Evolutionary conservation across 1,140 invertebrate species (phyloP).

Genomic region (Globodera rostochiensis): DNA sequence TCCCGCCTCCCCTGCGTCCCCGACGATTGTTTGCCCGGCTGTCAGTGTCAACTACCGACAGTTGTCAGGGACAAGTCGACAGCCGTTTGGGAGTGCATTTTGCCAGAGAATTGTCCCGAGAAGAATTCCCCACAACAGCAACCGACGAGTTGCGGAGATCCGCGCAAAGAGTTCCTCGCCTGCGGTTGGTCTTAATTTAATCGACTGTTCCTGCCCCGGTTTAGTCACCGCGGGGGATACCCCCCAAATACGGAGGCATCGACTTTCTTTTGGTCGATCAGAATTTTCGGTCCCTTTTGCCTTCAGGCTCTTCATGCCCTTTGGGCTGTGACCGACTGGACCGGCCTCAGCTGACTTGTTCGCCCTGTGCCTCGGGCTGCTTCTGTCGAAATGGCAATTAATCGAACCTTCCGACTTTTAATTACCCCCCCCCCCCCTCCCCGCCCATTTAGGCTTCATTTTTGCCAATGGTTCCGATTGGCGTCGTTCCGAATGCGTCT

Average conservation of each 20-base stretch:
- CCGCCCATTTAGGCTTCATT: slow-evolving; percentile 28
- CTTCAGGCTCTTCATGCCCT: slow-evolving; percentile 37
- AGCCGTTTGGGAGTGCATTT: slow-evolving; percentile 23
- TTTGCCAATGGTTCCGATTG: slow-evolving; percentile 40
- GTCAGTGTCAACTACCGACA: slow-evolving; percentile 23
- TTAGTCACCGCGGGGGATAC: not conserved
- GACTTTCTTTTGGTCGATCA: no score
- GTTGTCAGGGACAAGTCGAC: slow-evolving; percentile 27
- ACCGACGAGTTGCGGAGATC: slow-evolving; percentile 19
- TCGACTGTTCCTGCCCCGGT: not conserved
- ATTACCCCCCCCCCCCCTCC: no score
- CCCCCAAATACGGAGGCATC: no score
- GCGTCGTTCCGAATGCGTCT: slow-evolving; percentile 28
- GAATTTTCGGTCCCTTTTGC: not conserved
- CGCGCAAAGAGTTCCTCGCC: slow-evolving; percentile 23
- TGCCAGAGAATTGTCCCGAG: slow-evolving; percentile 38
- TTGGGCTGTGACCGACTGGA: slow-evolving; percentile 37
- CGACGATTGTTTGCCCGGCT: slow-evolving; percentile 33
- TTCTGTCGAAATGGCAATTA: slow-evolving; percentile 41
- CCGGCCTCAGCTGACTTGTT: slow-evolving; percentile 16
- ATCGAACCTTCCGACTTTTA: not conserved
- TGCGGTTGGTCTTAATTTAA: slow-evolving; percentile 4
- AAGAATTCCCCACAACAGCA: not conserved
- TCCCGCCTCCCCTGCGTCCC: slow-evolving; percentile 4
- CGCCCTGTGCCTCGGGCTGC: slow-evolving; percentile 43